Evolutionary conservation across 2,888 invertebrate species (phyloP), one percentile per base, ranked within the genome.

Genomic region (Drosophila quasianomalipes): DNA sequence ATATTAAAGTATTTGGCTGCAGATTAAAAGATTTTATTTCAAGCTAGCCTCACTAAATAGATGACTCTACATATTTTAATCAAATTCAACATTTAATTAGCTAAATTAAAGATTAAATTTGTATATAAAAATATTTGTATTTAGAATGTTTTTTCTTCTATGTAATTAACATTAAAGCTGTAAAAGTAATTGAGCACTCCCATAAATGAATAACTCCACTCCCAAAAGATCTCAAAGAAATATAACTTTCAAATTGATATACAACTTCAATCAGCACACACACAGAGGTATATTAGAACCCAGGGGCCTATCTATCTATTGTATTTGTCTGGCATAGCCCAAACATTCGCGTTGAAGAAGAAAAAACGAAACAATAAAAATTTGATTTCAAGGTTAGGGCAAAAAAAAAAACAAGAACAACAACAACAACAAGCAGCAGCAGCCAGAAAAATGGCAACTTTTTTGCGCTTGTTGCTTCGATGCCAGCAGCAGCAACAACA

Each of bases 351-450:
- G 35, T 22, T 33, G 37, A 55, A 41, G 60, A 59, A 58, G 44
- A 66, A 22, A 62, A 41, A 28, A 33, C 61, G 52, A 75, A 19
- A 68, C 76, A 76, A 69, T 80, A 76, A 74, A 72, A 76, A 89
- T 74, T 76, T 68, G 41, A 41, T 87, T 81, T 87, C 86, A 87
- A 87, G 86, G 86, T 89, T 87, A 84, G 81, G 70, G 65, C 79
- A 89, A 64, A 70, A 69, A 68, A 67, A 66, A 64, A 47, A 54
- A 37, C 37, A 71, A 63, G 4, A 61, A 49, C 0, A 55, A 54
- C 7, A 55, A 33, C 51, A 67, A 62, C 35, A 54, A 30, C 47
- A 47, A 57, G 30, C 51, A 47, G 2, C 47, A 26, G 26, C 47
- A 47, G 47, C 16, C 26, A 47, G 67, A 72, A 64, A 74, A 74